Evolutionary conservation across 2,888 invertebrate species (phyloP), one percentile per base, ranked within the genome.

Genomic region (Rosalia funebris): DNA sequence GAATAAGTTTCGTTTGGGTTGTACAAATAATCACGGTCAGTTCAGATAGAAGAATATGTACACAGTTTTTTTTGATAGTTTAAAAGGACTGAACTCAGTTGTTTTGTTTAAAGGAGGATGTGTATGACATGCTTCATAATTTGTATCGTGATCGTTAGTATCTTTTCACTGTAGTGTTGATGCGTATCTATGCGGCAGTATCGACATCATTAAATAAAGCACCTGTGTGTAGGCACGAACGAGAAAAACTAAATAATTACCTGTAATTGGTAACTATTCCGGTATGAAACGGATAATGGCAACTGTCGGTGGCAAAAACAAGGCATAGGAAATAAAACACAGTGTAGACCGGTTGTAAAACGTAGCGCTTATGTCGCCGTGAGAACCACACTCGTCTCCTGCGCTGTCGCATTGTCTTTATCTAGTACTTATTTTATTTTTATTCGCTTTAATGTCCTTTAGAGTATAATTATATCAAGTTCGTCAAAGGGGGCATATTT

Each of bases 241-340:
- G 36, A 52, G 57, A 65, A 65, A 64, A 61, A 50, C 55, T 60
- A 66, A 59, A 71, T 76, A 76, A 77, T 77, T 72, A 74, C 72
- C 66, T 71, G 72, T 77, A 76, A 77, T 77, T 76, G 75, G 76
- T 74, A 69, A 73, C 72, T 72, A 75, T 77, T 68, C 71, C 75
- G 71, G 74, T 75, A 74, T 65, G 71, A 72, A 69, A 72, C 70
- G 69, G 71, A 69, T 74, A 75, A 76, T 73, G 72, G 72, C 70
- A 69, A 72, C 68, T 65, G 68, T 55, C 70, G 69, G 72, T 69
- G 71, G 71, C 73, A 73, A 73, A 75, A 73, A 74, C 71, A 76
- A 66, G 68, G 62, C 69, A 55, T 59, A 69, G 68, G 72, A 74
- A 70, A 73, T 70, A 75, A 75, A 76, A 76, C 74, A 72, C 70